phyloP scores from a whole-genome alignment of 2,888 invertebrate genomes.

The Cerastis leucographa region DNA sequence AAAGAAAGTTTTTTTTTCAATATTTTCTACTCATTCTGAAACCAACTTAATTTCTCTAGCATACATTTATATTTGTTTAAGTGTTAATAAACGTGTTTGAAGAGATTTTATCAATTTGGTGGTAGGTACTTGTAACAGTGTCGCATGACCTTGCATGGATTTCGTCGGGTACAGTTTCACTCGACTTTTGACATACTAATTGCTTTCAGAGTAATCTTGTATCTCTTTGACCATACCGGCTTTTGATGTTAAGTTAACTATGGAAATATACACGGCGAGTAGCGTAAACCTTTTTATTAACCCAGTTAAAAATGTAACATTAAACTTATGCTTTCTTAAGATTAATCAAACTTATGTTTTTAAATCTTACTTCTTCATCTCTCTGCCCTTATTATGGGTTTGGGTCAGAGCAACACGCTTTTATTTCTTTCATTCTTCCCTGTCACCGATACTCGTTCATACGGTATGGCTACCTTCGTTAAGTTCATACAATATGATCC shows the following conservation, averaged over 20 bases:
- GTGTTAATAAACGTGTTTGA: neutral
- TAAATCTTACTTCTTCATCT: too few species aligned
- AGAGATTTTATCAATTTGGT: neutral
- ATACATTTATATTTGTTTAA: neutral
- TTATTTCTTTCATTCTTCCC: too few species aligned
- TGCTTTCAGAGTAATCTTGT: conserved; percentile 30
- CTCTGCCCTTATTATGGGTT: too few species aligned
- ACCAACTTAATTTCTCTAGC: neutral
- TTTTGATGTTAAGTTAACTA: conserved; percentile 16
- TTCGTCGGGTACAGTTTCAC: conserved; percentile 2
- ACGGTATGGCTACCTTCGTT: neutral
- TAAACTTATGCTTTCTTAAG: neutral
- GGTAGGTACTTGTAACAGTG: neutral
- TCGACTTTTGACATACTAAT: conserved; percentile 20
- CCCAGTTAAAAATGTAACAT: neutral
- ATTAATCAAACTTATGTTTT: neutral
- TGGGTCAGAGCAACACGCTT: too few species aligned
- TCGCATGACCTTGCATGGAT: neutral
- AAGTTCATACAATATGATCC: neutral
- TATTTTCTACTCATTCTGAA: neutral
- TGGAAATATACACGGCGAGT: neutral
- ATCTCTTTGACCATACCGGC: conserved; percentile 18
- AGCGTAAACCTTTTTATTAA: neutral
- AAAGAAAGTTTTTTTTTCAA: neutral
- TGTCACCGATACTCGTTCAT: neutral